Base-by-base conservation (phyloP, 2,888 invertebrate genomes). In the Alloscopus bannaensis region DNA sequence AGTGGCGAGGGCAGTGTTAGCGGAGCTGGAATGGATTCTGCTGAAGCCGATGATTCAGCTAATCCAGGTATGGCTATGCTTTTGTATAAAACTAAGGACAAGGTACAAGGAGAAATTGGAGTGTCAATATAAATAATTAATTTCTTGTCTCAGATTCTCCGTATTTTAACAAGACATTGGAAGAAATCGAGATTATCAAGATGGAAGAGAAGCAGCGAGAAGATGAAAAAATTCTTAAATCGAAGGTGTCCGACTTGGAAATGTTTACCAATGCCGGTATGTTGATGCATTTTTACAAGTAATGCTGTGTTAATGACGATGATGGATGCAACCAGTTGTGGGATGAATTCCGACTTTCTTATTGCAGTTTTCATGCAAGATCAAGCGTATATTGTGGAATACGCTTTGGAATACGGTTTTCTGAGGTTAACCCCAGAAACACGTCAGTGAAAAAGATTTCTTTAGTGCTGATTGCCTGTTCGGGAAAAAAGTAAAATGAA, bases 361-460 rank as follows among this genome's bases (percentile, higher is more conserved):
- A 31, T 64, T 50, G 24, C 42, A 84, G 90, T 91, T 65, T 92
- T 92, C 91, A 89, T 92, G 88, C 95, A 96, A 86, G 97, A 98
- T 87, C 95, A 96, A 87, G 84, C 86, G 0, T 98, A 98, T 88
- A 98, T 99, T 60, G 94, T 99, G 1, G 99, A 99, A 88, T 99
- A 99, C 90, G 96, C 99, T 0, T 89, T 99, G 84, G 98, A 99
- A 88, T 98, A 99, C 88, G 99, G 99, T 0, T 96, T 98, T 88
- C 90, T 99, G 31, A 92, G 99, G 0, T 90, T 99, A 3, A 95
- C 96, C 2, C 94, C 84, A 1, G 92, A 92, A 65, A 95, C 97
- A 0, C 91, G 99, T 6, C 92, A 94, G 75, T 92, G 93, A 47
- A n/a, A n/a, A n/a, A n/a, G n/a, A n/a, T n/a, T n/a, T n/a, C n/a